phyloP scores from a whole-genome alignment of 1,140 invertebrate species.

The Drosophila mojavensis region DNA sequence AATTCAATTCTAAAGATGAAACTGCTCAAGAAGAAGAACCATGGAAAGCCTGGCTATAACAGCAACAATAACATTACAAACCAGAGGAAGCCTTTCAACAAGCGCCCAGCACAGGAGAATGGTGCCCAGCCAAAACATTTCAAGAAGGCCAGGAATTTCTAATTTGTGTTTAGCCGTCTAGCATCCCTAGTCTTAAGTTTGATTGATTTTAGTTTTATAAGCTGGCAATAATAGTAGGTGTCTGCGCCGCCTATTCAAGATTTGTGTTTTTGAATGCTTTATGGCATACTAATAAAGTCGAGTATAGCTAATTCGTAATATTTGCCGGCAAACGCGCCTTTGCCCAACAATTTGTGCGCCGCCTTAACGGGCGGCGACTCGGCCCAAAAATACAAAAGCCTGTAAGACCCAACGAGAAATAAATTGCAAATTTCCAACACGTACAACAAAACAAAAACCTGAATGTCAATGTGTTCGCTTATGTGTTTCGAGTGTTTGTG shows the following conservation, averaged over 20 bases:
- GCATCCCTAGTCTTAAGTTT: constrained; percentile 43
- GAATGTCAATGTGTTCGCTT: constrained; percentile 10
- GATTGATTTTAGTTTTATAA: constrained; percentile 39
- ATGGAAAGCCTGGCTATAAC: not conserved
- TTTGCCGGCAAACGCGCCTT: constrained; percentile 35
- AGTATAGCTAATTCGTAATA: constrained; percentile 37
- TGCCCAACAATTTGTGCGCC: constrained; percentile 19
- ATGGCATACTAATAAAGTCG: constrained; percentile 33
- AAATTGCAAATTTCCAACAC: constrained; percentile 69
- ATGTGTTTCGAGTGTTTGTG: constrained; percentile 1
- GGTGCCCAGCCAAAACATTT: constrained; percentile 18
- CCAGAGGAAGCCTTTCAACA: constrained; percentile 53
- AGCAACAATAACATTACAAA: constrained; percentile 5
- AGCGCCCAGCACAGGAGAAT: constrained; percentile 39
- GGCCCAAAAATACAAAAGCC: constrained; percentile 36
- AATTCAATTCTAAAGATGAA: constrained; percentile 55
- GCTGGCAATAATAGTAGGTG: not conserved
- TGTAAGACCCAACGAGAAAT: constrained; percentile 44
- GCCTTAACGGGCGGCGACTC: not conserved
- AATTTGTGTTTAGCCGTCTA: constrained; percentile 11
- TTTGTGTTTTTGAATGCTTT: constrained; percentile 45
- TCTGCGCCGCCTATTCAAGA: constrained; percentile 14
- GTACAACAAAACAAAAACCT: constrained; percentile 37
- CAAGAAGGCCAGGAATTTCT: constrained; percentile 47
- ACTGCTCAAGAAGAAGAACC: constrained; percentile 1